These are phyloP conservation scores for Actias luna DNA, from an alignment of 2,888 invertebrate species.

Conservation along the genomic window DNA sequence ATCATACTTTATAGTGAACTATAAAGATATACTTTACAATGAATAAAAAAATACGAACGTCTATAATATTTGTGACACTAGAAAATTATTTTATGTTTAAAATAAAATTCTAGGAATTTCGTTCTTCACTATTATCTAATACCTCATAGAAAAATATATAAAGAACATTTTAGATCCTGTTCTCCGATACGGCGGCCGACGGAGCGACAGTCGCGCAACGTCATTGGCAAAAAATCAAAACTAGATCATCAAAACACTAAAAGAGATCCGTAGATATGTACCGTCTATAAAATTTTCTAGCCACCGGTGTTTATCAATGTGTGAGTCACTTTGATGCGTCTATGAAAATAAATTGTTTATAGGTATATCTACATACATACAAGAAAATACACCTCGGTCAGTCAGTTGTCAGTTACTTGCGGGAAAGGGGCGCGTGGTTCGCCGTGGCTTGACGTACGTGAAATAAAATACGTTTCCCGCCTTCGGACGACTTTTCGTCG, in stretches of 20 bases:
- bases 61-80: not conserved
- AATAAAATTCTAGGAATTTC: not conserved
- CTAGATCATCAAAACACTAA: slow-evolving; percentile 42
- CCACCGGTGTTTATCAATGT: slow-evolving; percentile 29
- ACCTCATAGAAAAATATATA: not conserved
- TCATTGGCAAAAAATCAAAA: slow-evolving; percentile 52
- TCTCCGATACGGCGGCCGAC: not conserved
- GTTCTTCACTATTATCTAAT: not conserved
- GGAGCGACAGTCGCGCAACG: slow-evolving; percentile 16
- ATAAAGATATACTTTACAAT: too few species aligned
- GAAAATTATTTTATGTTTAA: not conserved
- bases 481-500: slow-evolving; percentile 14
- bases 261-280: slow-evolving; percentile 34
- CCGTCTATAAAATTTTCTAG: slow-evolving; percentile 34
- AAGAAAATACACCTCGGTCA: slow-evolving; percentile 67
- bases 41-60: not conserved
- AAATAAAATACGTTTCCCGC: slow-evolving; percentile 55
- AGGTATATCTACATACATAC: slow-evolving; percentile 53
- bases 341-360: slow-evolving; percentile 77
- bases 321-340: slow-evolving; percentile 57
- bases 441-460: slow-evolving; percentile 43
- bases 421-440: slow-evolving; percentile 57
- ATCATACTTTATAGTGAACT: too few species aligned
- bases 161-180: not conserved
- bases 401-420: slow-evolving; percentile 75